These are phyloP conservation scores for Moxostoma hubbsi DNA, from an alignment of 2,797 vertebrate genomes.

Conservation along the genomic window DNA sequence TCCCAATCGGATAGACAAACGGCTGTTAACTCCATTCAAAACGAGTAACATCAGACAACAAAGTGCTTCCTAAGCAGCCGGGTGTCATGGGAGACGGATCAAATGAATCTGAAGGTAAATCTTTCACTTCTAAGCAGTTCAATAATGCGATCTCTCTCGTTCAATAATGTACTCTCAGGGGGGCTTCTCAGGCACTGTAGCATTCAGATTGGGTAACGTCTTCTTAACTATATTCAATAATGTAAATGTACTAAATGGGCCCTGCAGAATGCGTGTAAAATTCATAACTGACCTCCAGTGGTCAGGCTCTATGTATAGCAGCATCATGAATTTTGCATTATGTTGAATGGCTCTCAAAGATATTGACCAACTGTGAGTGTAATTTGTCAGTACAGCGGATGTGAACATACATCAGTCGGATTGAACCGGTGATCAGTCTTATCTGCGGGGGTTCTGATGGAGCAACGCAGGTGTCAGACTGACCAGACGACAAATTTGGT, in stretches of 20 bases:
- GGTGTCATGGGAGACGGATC: slow-evolving; percentile 64
- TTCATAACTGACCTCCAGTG: slow-evolving; percentile 67
- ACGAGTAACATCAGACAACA: slow-evolving; percentile 66
- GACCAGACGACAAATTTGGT: slow-evolving; percentile 51
- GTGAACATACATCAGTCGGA: slow-evolving; percentile 54
- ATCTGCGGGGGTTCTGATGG: slow-evolving; percentile 43
- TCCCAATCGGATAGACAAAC: slow-evolving; percentile 64
- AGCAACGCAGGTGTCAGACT: slow-evolving; percentile 45
- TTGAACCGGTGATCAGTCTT: slow-evolving; percentile 48
- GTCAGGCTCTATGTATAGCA: slow-evolving; percentile 34
- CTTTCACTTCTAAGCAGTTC: slow-evolving; percentile 70
- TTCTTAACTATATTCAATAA: slow-evolving; percentile 63
- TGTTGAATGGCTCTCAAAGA: slow-evolving; percentile 51
- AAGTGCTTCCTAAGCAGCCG: slow-evolving; percentile 63
- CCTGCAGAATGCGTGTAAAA: slow-evolving; percentile 50
- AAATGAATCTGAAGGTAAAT: slow-evolving; percentile 70
- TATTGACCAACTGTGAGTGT: slow-evolving; percentile 68
- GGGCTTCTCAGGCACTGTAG: slow-evolving; percentile 28
- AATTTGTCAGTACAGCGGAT: slow-evolving; percentile 68
- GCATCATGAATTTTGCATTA: slow-evolving; percentile 61
- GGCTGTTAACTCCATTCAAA: slow-evolving; percentile 69
- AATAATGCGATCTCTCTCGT: slow-evolving; percentile 65
- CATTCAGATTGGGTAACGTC: slow-evolving; percentile 37
- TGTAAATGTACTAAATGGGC: slow-evolving; percentile 57
- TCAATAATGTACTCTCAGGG: slow-evolving; percentile 51